Evolutionary conservation across 2,888 invertebrate species (phyloP), one percentile per base, ranked within the genome.

Genomic region (Gonocerus acuteangulatus): DNA sequence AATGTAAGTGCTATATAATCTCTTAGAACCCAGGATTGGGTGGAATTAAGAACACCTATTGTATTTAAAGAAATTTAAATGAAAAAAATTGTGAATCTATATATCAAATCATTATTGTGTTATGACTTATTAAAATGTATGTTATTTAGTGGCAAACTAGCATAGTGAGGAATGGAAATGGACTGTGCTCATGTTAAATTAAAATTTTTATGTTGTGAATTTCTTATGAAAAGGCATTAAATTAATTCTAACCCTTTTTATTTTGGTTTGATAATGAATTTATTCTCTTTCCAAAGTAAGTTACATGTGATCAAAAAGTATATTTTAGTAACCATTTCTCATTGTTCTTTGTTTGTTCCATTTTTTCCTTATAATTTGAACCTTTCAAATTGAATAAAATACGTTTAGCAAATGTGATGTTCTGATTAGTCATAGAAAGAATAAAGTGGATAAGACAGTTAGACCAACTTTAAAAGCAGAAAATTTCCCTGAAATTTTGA

Each of bases 371-470:
- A 52, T 45, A 51, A 52, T 45, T 23, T 44, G 34, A 39, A 49
- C 19, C 44, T 51, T 44, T 61, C 49, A 45, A 21, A 59, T 54
- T 52, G 49, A 47, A 64, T 61, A 48, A 56, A 60, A 51, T 65
- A 65, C 65, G 65, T 65, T 65, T 65, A 65, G 58, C 59, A 48
- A 64, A 60, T 65, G 65, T 65, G 65, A 65, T 65, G 65, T 62
- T 62, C 54, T 49, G 54, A 60, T 62, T 62, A 62, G 62, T 62
- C 62, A 39, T 62, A 62, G 60, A 51, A 47, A 62, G 39, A 61
- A 61, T 47, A 52, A 61, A 54, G 39, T 47, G 34, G 39, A 52
- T 62, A 62, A 65, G 62, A 59, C 60, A 62, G 62, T 48, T 45
- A 52, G 65, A 65, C 65, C 65, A 65, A 65, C 62, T 60, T 60